Evolutionary conservation across 2,888 invertebrate genomes (phyloP).

Genomic region (Apotomis turbidana): DNA sequence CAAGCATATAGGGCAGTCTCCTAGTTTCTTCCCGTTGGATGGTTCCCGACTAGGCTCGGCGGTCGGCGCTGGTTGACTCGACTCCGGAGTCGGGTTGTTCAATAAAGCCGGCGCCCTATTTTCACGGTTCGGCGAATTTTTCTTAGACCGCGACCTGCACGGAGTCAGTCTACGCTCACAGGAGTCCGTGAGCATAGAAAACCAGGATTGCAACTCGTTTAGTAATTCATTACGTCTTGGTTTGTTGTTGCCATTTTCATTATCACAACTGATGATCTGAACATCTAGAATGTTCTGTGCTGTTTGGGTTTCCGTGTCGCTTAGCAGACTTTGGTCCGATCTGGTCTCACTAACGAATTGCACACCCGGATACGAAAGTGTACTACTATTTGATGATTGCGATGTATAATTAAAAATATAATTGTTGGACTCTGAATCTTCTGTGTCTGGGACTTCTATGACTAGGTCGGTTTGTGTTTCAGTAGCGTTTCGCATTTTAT

Average conservation of each 20-base stretch:
- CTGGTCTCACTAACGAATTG: conserved; percentile 21
- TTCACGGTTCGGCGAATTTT: conserved; percentile 1
- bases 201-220: too few species aligned
- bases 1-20: conserved; percentile 67
- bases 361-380: not conserved
- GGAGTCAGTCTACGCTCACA: too few species aligned
- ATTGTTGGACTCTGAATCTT: not conserved
- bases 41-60: not conserved
- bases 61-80: not conserved
- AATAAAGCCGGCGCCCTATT: conserved; percentile 6
- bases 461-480: conserved; percentile 2
- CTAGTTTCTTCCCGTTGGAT: conserved; percentile 42
- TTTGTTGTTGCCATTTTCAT: too few species aligned
- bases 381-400: not conserved
- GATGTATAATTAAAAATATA: too few species aligned
- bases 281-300: not conserved
- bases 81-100: not conserved
- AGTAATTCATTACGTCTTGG: too few species aligned
- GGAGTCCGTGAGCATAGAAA: too few species aligned
- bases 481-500: not conserved
- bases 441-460: conserved; percentile 28
- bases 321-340: not conserved
- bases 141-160: too few species aligned
- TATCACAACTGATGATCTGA: not conserved
- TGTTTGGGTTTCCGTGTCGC: too few species aligned